Conservation (phyloP, 1,140 invertebrate species). For the Grapholita molesta region DNA sequence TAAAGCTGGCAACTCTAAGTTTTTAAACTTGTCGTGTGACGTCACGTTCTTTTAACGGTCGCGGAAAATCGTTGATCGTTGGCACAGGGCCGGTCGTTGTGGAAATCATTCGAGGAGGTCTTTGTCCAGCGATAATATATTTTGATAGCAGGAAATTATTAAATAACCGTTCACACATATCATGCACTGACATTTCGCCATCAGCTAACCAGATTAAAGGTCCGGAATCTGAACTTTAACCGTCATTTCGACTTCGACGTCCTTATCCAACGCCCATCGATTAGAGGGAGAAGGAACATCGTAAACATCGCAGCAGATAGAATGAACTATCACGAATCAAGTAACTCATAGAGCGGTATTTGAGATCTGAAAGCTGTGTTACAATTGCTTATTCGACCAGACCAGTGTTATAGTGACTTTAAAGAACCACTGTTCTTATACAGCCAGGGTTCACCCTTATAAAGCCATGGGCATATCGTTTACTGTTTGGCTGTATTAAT, state of each 20-base stretch:
- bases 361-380: not conserved
- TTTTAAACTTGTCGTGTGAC: no score
- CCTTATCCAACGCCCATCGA: not conserved
- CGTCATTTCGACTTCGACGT: not conserved
- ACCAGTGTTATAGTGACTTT: no score
- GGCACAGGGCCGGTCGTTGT: no score
- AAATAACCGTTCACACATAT: not conserved
- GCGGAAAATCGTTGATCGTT: no score
- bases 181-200: not conserved
- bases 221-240: not conserved
- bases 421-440: no score
- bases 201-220: not conserved
- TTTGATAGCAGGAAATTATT: no score
- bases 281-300: not conserved
- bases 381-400: not conserved
- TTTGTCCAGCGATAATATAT: no score
- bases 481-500: not conserved
- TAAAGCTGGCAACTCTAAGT: no score
- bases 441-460: no score
- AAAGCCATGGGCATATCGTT: no score
- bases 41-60: no score
- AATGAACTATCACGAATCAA: slow-evolving; percentile 8
- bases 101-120: no score
- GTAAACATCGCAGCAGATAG: not conserved
- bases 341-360: slow-evolving; percentile 6